These are phyloP conservation scores for Elachura formosa DNA, from an alignment of 2,113 vertebrate species.

Conservation along the genomic window DNA sequence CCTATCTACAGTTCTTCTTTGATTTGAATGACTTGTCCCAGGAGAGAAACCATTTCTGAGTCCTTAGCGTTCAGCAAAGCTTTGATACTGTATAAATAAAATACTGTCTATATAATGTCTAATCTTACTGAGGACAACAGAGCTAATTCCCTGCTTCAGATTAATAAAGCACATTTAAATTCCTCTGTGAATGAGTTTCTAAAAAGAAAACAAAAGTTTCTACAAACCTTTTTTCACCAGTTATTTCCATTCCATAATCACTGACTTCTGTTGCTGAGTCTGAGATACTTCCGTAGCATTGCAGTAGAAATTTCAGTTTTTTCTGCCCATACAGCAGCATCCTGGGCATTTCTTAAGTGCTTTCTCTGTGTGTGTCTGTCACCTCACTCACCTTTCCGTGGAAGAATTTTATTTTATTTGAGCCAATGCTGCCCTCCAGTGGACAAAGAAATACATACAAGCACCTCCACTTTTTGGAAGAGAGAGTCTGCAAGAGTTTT, in stretches of 20 bases:
- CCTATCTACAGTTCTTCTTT: background rate
- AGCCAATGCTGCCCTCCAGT: constrained; percentile 29
- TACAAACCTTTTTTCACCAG: background rate
- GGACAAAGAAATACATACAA: background rate
- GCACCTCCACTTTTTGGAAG: background rate
- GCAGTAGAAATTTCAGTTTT: background rate
- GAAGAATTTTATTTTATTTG: background rate
- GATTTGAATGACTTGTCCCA: background rate
- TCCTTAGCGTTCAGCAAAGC: background rate
- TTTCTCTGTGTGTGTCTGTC: background rate
- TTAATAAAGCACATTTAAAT: background rate
- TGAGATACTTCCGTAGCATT: background rate
- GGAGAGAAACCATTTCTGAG: background rate
- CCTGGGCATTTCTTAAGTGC: background rate
- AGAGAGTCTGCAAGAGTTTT: background rate
- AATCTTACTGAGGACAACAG: background rate
- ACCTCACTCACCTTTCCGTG: background rate
- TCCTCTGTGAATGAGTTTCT: background rate
- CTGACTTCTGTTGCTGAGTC: background rate
- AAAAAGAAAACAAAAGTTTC: background rate
- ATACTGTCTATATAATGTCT: background rate
- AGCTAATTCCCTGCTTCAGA: background rate
- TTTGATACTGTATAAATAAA: background rate
- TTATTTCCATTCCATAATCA: background rate
- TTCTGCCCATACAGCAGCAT: background rate